Percentiles rank a stretch among this genome's conserved stretches.
Conservation (phyloP, 2,113 vertebrate species). For the Lynx canadensis region DNA sequence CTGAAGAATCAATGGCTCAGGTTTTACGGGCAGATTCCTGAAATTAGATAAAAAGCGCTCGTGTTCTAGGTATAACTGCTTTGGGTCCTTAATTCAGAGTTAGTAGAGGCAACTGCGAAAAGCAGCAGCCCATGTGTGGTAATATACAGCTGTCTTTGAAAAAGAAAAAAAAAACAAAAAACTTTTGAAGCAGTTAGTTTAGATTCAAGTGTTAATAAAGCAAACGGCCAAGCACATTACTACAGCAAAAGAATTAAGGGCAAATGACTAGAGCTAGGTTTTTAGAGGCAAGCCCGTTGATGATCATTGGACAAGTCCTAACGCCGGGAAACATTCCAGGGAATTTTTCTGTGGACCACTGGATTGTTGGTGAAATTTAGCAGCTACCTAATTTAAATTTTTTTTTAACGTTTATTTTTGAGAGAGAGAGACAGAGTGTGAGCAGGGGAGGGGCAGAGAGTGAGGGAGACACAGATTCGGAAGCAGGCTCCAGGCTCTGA, state of each 20-base stretch:
- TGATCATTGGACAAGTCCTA: slow-evolving; percentile 76
- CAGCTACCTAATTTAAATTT: slow-evolving; percentile 62
- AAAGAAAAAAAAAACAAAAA: not conserved
- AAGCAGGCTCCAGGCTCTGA: no score
- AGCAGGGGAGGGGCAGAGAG: no score
- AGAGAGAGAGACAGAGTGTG: no score
- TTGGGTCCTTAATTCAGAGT: slow-evolving; percentile 86
- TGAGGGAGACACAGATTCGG: no score
- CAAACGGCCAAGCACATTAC: slow-evolving; percentile 84
- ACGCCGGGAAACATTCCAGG: slow-evolving; percentile 73
- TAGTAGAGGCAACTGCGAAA: slow-evolving; percentile 81
- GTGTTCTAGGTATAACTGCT: slow-evolving; percentile 91
- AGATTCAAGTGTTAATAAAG: slow-evolving; percentile 87
- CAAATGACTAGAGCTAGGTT: slow-evolving; percentile 74
- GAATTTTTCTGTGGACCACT: not conserved
- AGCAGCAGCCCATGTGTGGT: slow-evolving; percentile 78
- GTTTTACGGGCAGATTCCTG: slow-evolving; percentile 94
- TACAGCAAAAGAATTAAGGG: slow-evolving; percentile 80
- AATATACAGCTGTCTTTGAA: slow-evolving; percentile 75
- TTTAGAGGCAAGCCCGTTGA: slow-evolving; percentile 73
- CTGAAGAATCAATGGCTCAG: slow-evolving; percentile 93
- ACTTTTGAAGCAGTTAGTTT: slow-evolving; percentile 79
- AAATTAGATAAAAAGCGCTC: slow-evolving; percentile 95
- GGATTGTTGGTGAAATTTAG: slow-evolving; percentile 76
- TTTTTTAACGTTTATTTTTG: no score